Conservation (phyloP, 2,888 invertebrate genomes). For the Argyresthia goedartella region DNA sequence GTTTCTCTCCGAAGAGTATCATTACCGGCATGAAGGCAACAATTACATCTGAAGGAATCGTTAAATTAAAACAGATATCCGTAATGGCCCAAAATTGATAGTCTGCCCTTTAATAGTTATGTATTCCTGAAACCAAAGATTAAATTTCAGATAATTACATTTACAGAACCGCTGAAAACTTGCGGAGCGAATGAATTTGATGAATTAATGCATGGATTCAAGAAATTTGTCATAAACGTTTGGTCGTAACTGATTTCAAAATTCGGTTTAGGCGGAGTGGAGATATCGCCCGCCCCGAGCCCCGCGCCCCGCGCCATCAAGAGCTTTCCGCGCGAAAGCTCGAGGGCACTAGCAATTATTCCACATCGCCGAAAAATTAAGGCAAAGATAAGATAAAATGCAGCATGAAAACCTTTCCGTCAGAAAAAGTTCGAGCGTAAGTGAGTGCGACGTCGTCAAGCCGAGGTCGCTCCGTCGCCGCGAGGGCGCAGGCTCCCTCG, state of each 20-base stretch:
- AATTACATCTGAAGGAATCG: conserved; percentile 44
- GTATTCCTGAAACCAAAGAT: too few relatives aligned
- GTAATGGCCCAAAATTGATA: not conserved
- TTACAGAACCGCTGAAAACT: too few relatives aligned
- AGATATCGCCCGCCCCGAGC: too few relatives aligned
- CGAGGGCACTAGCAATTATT: conserved; percentile 50
- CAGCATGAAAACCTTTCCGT: conserved; percentile 43
- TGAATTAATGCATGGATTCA: too few relatives aligned
- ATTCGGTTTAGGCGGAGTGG: too few relatives aligned
- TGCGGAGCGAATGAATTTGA: too few relatives aligned
- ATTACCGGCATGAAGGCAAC: conserved; percentile 42
- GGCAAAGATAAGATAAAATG: conserved; percentile 47
- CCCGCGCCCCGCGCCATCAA: conserved; percentile 25
- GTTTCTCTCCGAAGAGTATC: conserved; percentile 45
- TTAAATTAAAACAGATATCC: conserved; percentile 34
- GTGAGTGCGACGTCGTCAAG: conserved; percentile 37
- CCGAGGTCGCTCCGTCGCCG: conserved; percentile 31
- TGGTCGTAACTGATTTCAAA: too few relatives aligned
- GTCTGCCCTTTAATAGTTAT: too few relatives aligned
- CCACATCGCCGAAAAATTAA: conserved; percentile 56
- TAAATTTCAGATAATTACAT: too few relatives aligned
- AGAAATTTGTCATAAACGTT: too few relatives aligned
- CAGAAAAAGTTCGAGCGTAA: conserved; percentile 41
- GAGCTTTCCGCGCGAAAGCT: conserved; percentile 42
- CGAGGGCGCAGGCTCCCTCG: conserved; percentile 33